A percentile compares a stretch with the other conserved stretches of the same genome.
These are phyloP conservation scores for Lumbricus terrestris DNA, from an alignment of 2,888 invertebrate species.

Conservation along the genomic window DNA sequence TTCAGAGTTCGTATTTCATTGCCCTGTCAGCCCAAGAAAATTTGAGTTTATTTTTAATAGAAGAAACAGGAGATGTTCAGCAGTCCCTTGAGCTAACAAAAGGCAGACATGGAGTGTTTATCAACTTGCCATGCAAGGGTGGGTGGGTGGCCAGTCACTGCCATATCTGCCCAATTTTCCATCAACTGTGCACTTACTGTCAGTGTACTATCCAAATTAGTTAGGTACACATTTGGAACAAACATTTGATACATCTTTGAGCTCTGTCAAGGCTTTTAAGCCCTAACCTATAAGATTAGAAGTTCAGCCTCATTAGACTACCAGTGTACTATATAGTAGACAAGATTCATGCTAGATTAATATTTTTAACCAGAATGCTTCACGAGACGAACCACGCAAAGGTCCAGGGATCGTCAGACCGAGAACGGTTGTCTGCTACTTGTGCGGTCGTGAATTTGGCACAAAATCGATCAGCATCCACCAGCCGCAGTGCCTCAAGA, in stretches of 20 bases:
- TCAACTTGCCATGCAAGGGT: not conserved
- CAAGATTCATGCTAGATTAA: not conserved
- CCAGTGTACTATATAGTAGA: not conserved
- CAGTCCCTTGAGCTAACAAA: not conserved
- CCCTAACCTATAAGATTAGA: not conserved
- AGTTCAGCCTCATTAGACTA: not conserved
- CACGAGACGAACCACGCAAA: not conserved
- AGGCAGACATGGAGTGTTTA: not conserved
- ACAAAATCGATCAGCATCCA: slow-evolving; percentile 67
- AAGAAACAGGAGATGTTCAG: not conserved
- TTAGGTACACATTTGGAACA: not conserved
- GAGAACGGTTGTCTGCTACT: slow-evolving; percentile 63
- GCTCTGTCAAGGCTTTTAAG: not conserved
- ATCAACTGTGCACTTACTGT: not conserved
- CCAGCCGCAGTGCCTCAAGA: slow-evolving; percentile 69
- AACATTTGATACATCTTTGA: not conserved
- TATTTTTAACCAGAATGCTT: slow-evolving; percentile 4
- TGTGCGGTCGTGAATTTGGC: slow-evolving; percentile 69
- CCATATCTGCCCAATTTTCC: not conserved
- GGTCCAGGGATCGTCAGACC: slow-evolving; percentile 19
- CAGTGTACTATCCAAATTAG: not conserved
- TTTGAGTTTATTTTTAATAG: not conserved
- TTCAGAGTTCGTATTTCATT: not conserved
- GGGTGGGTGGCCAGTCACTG: not conserved
- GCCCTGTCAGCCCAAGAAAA: not conserved